A percentile compares a stretch with the other conserved stretches of the same genome.
Evolutionary conservation across 2,888 invertebrate genomes (phyloP).

Genomic region (Agriopis aurantiaria): DNA sequence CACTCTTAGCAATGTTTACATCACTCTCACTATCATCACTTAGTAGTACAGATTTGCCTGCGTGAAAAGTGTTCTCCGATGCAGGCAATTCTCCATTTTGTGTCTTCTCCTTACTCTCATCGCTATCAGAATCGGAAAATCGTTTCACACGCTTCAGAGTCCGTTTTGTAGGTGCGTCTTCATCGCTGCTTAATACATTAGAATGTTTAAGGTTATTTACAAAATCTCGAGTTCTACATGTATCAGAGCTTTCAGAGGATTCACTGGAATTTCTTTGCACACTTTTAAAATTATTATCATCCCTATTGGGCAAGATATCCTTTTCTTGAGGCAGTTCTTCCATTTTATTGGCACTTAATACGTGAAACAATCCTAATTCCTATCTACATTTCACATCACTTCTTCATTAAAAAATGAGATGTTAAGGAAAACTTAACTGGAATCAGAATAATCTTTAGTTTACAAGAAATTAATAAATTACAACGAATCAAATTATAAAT

Average conservation of each 20-base stretch:
- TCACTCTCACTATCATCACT: conserved; percentile 40
- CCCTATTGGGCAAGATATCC: not conserved
- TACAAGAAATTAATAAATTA: too few relatives aligned
- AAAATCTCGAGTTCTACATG: not conserved
- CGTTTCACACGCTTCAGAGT: conserved; percentile 56
- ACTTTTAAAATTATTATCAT: not conserved
- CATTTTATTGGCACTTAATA: conserved; percentile 8
- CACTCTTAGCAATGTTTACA: conserved; percentile 36
- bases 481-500: too few relatives aligned
- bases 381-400: not conserved
- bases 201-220: conserved; percentile 29
- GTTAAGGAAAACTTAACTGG: too few relatives aligned
- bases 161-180: conserved; percentile 47
- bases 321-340: conserved; percentile 9
- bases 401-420: not conserved
- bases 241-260: conserved; percentile 20
- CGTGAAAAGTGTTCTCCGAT: not conserved
- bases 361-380: too few relatives aligned
- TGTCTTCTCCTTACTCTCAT: conserved; percentile 53
- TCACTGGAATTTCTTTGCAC: conserved; percentile 14
- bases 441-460: too few relatives aligned
- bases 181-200: conserved; percentile 49
- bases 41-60: conserved; percentile 5
- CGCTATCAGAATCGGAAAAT: conserved; percentile 69
- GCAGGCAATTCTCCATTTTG: not conserved